These are phyloP conservation scores for Drosophila setifemur DNA, from an alignment of 1,140 invertebrate species.

Conservation along the genomic window DNA sequence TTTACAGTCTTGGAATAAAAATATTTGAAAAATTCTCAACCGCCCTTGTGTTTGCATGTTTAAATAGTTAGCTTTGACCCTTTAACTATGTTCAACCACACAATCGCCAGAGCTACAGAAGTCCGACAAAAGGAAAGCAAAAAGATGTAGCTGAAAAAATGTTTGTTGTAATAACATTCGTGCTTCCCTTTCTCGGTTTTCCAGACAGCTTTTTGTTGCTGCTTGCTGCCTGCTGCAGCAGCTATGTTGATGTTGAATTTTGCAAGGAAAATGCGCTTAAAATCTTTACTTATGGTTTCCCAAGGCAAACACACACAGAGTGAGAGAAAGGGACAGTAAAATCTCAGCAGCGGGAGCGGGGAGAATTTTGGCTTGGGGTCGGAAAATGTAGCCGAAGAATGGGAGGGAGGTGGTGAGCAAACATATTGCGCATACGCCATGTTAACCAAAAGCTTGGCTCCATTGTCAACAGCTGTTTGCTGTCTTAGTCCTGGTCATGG, in stretches of 20 bases:
- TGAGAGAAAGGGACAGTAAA: constrained; percentile 14
- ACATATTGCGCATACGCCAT: constrained; percentile 77
- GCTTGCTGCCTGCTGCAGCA: constrained; percentile 11
- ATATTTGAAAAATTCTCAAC: constrained; percentile 21
- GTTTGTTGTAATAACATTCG: constrained; percentile 41
- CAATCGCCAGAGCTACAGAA: constrained; percentile 21
- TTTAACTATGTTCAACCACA: neutral
- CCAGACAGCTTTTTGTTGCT: constrained; percentile 42
- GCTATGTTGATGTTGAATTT: constrained; percentile 53
- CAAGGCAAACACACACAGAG: constrained; percentile 37
- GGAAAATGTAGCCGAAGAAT: neutral
- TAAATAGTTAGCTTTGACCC: constrained; percentile 23
- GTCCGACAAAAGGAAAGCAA: neutral
- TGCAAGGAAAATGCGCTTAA: constrained; percentile 65
- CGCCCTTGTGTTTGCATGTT: constrained; percentile 27
- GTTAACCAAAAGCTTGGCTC: constrained; percentile 75
- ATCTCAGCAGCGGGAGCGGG: constrained; percentile 15
- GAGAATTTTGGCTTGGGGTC: neutral
- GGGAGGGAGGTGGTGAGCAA: constrained; percentile 34
- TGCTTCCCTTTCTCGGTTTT: constrained; percentile 26
- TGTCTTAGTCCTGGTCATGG: constrained; percentile 45
- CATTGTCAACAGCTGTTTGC: constrained; percentile 76
- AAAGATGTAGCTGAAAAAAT: constrained; percentile 10
- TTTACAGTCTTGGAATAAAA: constrained; percentile 46
- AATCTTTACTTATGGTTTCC: constrained; percentile 74